Conservation (phyloP, 1,140 invertebrate genomes). For the Drosophila arawakana region DNA sequence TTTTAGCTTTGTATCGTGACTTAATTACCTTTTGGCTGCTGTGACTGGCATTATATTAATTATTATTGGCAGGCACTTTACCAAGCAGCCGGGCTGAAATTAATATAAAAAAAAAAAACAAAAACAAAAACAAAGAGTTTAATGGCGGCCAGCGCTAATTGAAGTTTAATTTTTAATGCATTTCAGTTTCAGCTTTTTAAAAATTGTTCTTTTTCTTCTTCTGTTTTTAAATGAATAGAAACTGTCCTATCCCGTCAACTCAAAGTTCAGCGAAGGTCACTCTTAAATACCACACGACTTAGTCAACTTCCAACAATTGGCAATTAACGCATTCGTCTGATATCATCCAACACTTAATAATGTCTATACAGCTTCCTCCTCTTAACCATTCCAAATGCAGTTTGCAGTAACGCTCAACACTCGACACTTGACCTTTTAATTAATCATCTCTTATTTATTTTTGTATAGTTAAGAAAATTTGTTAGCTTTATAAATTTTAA, state of each 20-base stretch:
- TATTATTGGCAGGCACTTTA: conserved; percentile 73
- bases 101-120: conserved; percentile 5
- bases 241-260: conserved; percentile 24
- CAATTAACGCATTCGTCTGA: conserved; percentile 44
- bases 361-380: conserved; percentile 49
- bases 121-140: conserved; percentile 34
- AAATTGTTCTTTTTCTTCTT: conserved; percentile 50
- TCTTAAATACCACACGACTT: conserved; percentile 11
- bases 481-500: conserved; percentile 35
- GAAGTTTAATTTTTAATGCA: conserved; percentile 55
- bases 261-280: conserved; percentile 36
- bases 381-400: conserved; percentile 50
- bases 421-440: conserved; percentile 69
- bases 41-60: conserved; percentile 66
- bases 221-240: conserved; percentile 10
- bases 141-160: conserved; percentile 59
- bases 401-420: conserved; percentile 18
- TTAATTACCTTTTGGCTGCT: conserved; percentile 68
- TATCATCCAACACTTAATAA: conserved; percentile 25
- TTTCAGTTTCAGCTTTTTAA: conserved; percentile 40
- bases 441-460: conserved; percentile 72
- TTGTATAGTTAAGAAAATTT: conserved; percentile 49
- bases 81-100: conserved; percentile 28
- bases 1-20: conserved; percentile 49
- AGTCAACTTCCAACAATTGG: conserved; percentile 37